phyloP scores from a whole-genome alignment of 2,113 vertebrate species.

The Corapipo altera region DNA sequence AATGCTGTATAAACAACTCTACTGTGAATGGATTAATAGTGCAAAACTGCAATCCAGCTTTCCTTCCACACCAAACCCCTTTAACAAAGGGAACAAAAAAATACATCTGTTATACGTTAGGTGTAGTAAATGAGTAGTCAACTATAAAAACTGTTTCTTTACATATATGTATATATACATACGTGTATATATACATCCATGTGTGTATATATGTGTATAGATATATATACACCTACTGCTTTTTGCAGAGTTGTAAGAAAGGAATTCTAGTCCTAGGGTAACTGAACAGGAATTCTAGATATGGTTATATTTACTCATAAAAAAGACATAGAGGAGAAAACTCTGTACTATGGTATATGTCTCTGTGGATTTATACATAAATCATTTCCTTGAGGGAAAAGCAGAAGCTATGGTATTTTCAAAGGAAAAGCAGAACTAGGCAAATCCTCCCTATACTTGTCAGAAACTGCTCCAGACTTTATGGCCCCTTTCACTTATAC shows the following conservation, averaged over 20 bases:
- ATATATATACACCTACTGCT: rapidly evolving
- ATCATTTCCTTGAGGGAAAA: background rate
- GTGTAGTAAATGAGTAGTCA: background rate
- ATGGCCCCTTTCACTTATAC: background rate
- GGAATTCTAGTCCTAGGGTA: background rate
- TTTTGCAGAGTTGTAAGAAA: background rate
- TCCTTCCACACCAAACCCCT: background rate
- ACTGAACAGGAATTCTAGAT: background rate
- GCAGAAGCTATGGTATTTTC: background rate
- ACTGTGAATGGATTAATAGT: background rate
- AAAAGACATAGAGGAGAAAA: background rate
- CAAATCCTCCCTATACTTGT: background rate
- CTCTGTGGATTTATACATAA: background rate
- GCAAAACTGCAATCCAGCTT: background rate
- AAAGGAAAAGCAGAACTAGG: background rate
- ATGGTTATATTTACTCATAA: background rate
- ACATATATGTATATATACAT: too few species aligned
- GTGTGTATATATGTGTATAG: background rate
- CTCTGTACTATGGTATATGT: background rate
- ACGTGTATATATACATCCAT: too few species aligned
- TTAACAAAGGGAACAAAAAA: background rate
- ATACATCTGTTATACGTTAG: rapidly evolving
- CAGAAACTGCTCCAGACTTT: background rate
- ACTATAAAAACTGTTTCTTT: background rate
- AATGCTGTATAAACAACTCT: background rate